phyloP scores from a whole-genome alignment of 2,797 vertebrate genomes.

The Avahi laniger region DNA sequence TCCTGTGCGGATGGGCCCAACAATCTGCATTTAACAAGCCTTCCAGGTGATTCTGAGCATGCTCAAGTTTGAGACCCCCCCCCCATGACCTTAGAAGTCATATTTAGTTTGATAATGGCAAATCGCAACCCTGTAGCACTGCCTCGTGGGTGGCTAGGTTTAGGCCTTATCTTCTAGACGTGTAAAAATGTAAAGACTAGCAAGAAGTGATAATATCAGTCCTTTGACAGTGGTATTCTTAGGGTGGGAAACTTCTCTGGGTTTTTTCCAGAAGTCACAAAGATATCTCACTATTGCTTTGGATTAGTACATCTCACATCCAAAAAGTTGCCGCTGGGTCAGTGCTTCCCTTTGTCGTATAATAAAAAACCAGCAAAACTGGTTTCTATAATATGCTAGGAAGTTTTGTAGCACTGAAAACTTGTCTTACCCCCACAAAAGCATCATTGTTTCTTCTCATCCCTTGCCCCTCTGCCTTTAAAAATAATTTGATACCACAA shows the following conservation, averaged over 20 bases:
- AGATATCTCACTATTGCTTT: conserved; percentile 6
- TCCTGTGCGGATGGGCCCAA: no score
- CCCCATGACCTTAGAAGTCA: not conserved
- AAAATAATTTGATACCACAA: conserved; percentile 62
- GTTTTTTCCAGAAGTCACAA: conserved; percentile 23
- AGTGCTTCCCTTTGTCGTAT: conserved; percentile 46
- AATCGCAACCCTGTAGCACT: not conserved
- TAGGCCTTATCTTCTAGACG: not conserved
- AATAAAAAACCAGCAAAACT: conserved; percentile 73
- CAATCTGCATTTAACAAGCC: not conserved
- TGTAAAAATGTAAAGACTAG: not conserved
- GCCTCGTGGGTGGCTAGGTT: not conserved
- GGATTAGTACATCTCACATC: not conserved
- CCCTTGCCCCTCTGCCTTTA: conserved; percentile 47
- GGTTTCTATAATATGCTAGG: conserved; percentile 62
- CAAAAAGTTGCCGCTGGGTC: not conserved
- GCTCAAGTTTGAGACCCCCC: not conserved
- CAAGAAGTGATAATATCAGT: not conserved
- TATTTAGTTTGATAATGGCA: not conserved
- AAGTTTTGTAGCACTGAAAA: conserved; percentile 42
- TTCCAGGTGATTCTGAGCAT: not conserved
- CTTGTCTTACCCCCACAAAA: conserved; percentile 64
- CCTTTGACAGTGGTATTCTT: not conserved
- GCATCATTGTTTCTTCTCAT: conserved; percentile 59
- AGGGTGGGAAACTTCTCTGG: not conserved